Percentiles rank a stretch among this genome's conserved stretches.
Conservation (phyloP, 1,140 invertebrate genomes). For the Lerema accius region DNA sequence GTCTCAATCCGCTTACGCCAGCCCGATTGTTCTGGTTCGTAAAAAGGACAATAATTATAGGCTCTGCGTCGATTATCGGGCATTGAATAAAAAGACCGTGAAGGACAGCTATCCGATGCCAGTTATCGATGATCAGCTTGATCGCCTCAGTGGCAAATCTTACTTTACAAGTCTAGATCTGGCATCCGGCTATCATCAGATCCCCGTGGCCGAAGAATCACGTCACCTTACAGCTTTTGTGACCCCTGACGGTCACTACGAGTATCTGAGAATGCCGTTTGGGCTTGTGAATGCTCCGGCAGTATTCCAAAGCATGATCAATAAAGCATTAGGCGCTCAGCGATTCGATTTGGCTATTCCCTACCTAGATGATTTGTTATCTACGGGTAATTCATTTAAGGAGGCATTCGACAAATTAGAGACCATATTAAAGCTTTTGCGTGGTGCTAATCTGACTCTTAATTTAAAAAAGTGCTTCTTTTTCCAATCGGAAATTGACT, state of each 20-base stretch:
- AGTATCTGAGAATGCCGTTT: slow-evolving; percentile 33
- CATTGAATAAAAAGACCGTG: slow-evolving; percentile 16
- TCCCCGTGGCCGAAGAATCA: slow-evolving; percentile 29
- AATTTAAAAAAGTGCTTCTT: slow-evolving; percentile 9
- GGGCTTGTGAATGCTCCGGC: slow-evolving; percentile 38
- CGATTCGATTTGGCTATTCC: slow-evolving; percentile 3
- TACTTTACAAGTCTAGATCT: slow-evolving; percentile 12
- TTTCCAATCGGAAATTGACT: slow-evolving; percentile 5
- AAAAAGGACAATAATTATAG: background rate
- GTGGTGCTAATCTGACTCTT: background rate
- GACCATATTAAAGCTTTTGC: background rate
- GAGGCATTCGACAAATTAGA: background rate
- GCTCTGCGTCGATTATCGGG: slow-evolving; percentile 16
- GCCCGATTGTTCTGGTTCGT: background rate
- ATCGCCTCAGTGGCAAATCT: background rate
- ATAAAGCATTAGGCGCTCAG: slow-evolving; percentile 6
- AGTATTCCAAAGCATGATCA: slow-evolving; percentile 4
- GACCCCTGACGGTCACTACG: slow-evolving; percentile 34
- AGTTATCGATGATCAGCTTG: slow-evolving; percentile 8
- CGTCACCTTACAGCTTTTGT: slow-evolving; percentile 37
- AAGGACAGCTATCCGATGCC: slow-evolving; percentile 16
- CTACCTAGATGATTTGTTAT: slow-evolving; percentile 1
- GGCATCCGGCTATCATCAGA: slow-evolving; percentile 17
- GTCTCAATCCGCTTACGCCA: too few species aligned
- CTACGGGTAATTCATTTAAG: background rate